Conservation (phyloP, 1,140 invertebrate genomes). For the Ostrea denselamellosa region DNA sequence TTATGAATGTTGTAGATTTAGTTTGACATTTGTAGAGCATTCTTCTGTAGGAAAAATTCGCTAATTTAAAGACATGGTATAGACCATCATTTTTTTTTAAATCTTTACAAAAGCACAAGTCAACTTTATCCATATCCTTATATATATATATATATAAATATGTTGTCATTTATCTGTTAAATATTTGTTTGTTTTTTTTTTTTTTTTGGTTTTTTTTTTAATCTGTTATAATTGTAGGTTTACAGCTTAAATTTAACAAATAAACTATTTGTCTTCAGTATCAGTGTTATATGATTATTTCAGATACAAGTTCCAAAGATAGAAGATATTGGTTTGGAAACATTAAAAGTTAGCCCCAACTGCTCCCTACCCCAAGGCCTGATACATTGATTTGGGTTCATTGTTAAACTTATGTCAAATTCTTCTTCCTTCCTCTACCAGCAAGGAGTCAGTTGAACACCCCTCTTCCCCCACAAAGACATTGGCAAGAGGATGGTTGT, state of each 20-base stretch:
- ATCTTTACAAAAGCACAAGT: background rate
- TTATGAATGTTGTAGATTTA: background rate
- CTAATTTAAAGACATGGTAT: background rate
- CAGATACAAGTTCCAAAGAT: no score
- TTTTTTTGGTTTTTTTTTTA: no score
- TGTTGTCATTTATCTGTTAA: conserved; percentile 38
- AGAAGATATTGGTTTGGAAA: no score
- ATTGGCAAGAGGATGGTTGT: no score
- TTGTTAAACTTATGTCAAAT: no score
- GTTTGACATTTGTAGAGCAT: background rate
- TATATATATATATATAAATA: conserved; percentile 19
- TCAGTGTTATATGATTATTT: background rate
- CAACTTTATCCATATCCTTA: conserved; percentile 30
- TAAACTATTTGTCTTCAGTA: conserved; percentile 16
- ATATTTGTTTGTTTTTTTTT: no score
- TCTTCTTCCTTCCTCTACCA: no score
- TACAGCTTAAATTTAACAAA: conserved; percentile 34
- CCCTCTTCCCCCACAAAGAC: no score
- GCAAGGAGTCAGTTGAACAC: no score
- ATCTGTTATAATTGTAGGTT: conserved; percentile 38
- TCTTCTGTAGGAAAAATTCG: background rate
- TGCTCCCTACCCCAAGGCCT: no score
- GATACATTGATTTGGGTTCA: no score
- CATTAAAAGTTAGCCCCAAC: no score
- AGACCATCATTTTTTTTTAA: background rate